phyloP scores from a whole-genome alignment of 2,797 vertebrate species.

The Lophius americanus region DNA sequence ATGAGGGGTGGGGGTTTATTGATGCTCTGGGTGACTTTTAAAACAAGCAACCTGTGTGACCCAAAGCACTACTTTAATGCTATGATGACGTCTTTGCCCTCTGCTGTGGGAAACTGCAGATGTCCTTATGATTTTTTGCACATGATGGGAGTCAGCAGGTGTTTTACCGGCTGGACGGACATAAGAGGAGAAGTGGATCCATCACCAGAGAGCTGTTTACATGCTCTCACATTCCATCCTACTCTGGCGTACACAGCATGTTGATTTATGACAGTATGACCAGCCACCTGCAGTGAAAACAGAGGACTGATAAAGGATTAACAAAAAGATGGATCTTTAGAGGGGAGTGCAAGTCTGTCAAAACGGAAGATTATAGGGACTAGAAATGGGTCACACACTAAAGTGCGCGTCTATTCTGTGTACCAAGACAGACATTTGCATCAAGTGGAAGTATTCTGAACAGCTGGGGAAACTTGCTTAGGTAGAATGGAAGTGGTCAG shows the following conservation, averaged over 20 bases:
- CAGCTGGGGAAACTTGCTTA: background rate
- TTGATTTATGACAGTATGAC: conserved; percentile 43
- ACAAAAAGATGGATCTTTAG: conserved; percentile 12
- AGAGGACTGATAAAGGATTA: conserved; percentile 1
- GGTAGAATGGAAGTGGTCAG: background rate
- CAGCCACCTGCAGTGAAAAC: conserved; percentile 29
- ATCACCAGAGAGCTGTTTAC: conserved; percentile 38
- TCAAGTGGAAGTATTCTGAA: conserved; percentile 1
- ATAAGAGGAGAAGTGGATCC: conserved; percentile 38
- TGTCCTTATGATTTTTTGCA: conserved; percentile 32
- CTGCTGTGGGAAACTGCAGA: conserved; percentile 25
- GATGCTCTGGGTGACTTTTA: conserved; percentile 63
- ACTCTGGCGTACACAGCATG: conserved; percentile 51
- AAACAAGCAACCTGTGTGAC: conserved; percentile 62
- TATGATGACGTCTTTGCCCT: conserved; percentile 17
- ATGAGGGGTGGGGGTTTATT: conserved; percentile 52
- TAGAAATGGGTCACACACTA: conserved; percentile 16
- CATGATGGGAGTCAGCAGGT: conserved; percentile 42
- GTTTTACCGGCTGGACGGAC: conserved; percentile 36
- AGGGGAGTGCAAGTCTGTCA: conserved; percentile 1
- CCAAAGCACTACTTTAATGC: conserved; percentile 9
- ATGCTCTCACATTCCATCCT: conserved; percentile 34
- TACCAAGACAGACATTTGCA: conserved; percentile 1
- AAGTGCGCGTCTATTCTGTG: conserved; percentile 10
- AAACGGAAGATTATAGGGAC: conserved; percentile 21